Conservation (phyloP, 2,888 invertebrate species). For the Spodoptera littoralis region DNA sequence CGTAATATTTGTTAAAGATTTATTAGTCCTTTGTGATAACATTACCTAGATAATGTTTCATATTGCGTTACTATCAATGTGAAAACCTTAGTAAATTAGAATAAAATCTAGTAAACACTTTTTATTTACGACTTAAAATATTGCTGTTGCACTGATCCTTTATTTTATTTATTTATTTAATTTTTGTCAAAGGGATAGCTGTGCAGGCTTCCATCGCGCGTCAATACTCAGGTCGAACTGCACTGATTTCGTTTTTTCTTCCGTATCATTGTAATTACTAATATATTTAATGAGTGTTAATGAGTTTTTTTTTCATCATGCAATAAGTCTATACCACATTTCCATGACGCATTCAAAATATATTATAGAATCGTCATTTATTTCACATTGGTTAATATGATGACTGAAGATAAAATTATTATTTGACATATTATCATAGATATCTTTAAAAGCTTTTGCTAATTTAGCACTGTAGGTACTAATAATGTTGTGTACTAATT, state of each 20-base stretch:
- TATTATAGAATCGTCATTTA: not conserved
- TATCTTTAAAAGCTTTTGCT: conserved; percentile 14
- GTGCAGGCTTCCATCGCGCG: not conserved
- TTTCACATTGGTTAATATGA: conserved; percentile 10
- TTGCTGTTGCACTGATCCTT: conserved; percentile 24
- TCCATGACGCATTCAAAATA: conserved; percentile 15
- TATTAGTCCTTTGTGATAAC: conserved; percentile 42
- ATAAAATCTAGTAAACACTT: not conserved
- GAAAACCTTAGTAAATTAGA: not conserved
- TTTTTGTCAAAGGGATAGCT: no score
- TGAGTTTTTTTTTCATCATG: conserved; percentile 19
- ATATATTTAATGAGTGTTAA: conserved; percentile 1
- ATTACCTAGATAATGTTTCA: conserved; percentile 33
- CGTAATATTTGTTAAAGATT: conserved; percentile 38
- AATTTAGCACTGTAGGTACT: conserved; percentile 7
- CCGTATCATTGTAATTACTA: not conserved
- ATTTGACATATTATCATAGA: conserved; percentile 10
- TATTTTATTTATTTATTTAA: not conserved
- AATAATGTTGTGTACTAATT: not conserved
- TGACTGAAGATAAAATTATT: not conserved
- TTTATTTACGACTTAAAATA: not conserved
- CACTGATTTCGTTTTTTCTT: conserved; percentile 7
- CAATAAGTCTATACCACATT: conserved; percentile 4
- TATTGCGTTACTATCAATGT: conserved; percentile 13
- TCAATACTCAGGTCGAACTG: conserved; percentile 16